A percentile compares a stretch with the other conserved stretches of the same genome.
phyloP scores from a whole-genome alignment of 2,113 vertebrate species.

The Egretta garzetta region DNA sequence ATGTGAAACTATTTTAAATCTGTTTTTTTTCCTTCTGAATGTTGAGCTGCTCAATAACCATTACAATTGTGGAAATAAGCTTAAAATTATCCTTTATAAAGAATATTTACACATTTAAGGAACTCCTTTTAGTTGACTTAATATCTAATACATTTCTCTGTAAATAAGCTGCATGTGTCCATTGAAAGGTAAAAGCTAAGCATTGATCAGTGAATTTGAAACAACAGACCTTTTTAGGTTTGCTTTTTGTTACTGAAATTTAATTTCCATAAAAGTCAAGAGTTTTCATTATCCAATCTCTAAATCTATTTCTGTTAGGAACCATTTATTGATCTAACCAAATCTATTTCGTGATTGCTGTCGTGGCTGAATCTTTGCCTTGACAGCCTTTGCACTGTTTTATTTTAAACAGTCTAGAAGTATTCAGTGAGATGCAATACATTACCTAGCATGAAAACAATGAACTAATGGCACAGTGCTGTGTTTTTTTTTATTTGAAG shows the following conservation, averaged over 20 bases:
- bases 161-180: neutral
- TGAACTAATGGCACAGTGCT: neutral
- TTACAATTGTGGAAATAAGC: neutral
- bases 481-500: neutral
- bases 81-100: neutral
- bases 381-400: conserved; percentile 29
- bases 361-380: conserved; percentile 35
- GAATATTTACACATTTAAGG: neutral
- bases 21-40: neutral
- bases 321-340: conserved; percentile 40
- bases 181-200: neutral
- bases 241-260: conserved; percentile 45
- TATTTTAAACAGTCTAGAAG: conserved; percentile 60
- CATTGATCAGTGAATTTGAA: conserved; percentile 31
- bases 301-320: conserved; percentile 9
- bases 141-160: neutral
- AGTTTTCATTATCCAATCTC: conserved; percentile 53
- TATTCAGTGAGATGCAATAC: neutral
- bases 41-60: neutral
- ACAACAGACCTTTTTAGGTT: conserved; percentile 1
- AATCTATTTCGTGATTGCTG: conserved; percentile 30
- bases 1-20: neutral
- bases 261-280: conserved; percentile 46
- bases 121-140: neutral
- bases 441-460: neutral